These are phyloP conservation scores for Athalia rosae DNA, from an alignment of 2,888 invertebrate species.

Conservation along the genomic window DNA sequence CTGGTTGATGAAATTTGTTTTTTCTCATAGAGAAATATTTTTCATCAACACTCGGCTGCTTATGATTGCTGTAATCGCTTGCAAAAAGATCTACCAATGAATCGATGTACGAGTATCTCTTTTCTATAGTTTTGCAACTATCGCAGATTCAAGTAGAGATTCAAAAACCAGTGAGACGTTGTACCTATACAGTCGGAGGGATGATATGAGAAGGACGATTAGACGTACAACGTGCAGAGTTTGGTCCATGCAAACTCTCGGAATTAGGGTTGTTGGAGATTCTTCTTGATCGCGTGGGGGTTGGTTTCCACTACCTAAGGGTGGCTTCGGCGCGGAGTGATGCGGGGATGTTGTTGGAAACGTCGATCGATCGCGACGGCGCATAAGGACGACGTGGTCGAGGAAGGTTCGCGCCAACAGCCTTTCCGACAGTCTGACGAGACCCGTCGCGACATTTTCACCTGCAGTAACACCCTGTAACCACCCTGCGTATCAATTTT, in stretches of 20 bases:
- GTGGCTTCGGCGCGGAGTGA: conserved; percentile 11
- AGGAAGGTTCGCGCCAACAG: conserved; percentile 45
- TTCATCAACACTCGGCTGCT: too few species aligned
- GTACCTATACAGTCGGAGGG: too few species aligned
- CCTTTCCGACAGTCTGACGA: conserved; percentile 44
- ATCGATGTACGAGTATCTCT: too few species aligned
- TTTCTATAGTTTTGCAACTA: too few species aligned
- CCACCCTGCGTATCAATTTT: not conserved
- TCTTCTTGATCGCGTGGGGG: not conserved
- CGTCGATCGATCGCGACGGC: conserved; percentile 46
- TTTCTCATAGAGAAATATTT: too few species aligned
- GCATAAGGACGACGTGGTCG: conserved; percentile 36
- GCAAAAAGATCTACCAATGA: too few species aligned
- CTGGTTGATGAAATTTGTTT: too few species aligned
- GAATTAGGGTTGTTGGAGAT: conserved; percentile 14
- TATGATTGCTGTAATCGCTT: too few species aligned
- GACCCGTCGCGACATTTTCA: conserved; percentile 42
- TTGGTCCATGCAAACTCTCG: conserved; percentile 17
- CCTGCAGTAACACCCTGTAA: conserved; percentile 21
- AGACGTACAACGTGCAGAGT: too few species aligned
- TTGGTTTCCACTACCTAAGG: not conserved
- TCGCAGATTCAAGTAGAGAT: too few species aligned
- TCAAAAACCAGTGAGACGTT: too few species aligned
- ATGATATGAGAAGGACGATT: too few species aligned
- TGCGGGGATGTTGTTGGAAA: conserved; percentile 10